Evolutionary conservation across 35 echinoderm and acorn worm genomes (phyloP).

Genomic region (Nesometra sesokonis): DNA sequence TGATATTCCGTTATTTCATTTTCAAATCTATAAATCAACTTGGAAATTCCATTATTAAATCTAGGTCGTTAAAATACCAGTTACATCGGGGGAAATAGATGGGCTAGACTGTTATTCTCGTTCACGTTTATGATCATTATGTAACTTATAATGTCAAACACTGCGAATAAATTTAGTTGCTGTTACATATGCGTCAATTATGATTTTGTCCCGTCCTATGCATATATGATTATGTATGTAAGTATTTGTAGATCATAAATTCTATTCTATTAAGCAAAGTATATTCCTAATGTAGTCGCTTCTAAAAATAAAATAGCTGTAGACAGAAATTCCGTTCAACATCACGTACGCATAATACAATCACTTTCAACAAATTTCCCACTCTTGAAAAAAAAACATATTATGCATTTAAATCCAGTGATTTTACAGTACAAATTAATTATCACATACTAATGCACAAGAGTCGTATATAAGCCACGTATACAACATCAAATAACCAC

Average conservation of each 20-base stretch:
- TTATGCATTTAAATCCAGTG: too few relatives aligned
- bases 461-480: too few relatives aligned
- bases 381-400: too few relatives aligned
- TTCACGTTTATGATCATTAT: background rate
- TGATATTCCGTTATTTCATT: background rate
- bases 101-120: background rate
- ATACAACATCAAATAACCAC: too few relatives aligned
- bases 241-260: background rate
- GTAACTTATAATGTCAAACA: background rate
- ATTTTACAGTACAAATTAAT: too few relatives aligned
- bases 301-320: background rate
- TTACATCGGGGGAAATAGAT: background rate
- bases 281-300: background rate
- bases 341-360: too few relatives aligned
- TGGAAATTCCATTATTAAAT: slow-evolving; percentile 1
- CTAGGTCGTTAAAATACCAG: background rate
- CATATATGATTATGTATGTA: background rate
- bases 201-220: background rate
- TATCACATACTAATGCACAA: too few relatives aligned
- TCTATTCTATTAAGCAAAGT: background rate
- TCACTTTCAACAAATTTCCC: too few relatives aligned
- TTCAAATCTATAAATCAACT: slow-evolving; percentile 1
- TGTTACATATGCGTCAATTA: background rate
- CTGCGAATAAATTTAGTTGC: background rate
- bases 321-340: too few relatives aligned